Base-by-base conservation (phyloP, 2,888 invertebrate species). In the Ichneumoninae sp. region DNA sequence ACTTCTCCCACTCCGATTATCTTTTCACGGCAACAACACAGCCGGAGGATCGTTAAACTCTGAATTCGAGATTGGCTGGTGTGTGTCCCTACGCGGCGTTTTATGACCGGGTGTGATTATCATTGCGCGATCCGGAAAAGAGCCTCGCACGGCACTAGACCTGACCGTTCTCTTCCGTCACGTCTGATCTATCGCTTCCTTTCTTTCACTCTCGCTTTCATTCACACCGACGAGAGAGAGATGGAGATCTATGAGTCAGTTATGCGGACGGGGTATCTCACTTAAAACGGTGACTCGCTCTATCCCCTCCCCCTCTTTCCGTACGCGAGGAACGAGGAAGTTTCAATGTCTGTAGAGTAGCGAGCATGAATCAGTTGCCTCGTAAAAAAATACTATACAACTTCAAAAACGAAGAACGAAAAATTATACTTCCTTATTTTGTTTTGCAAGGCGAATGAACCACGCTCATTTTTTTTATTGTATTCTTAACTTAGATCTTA, bases 41-140 rank as follows among this genome's bases (percentile, higher is more conserved):
- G 81, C 70, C 81, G 22, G 71, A 66, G 86, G 83, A 81, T 86
- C 83, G 81, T 86, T 83, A 81, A 79, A 81, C 82, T 83, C 78
- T 78, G 62, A 80, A 70, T 62, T 62, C 62, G 33, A 30, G 62
- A 62, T 62, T 30, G 33, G 33, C 30, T n/a, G 13, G 30, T 52
- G 33, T 50, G 40, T 36, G 54, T 52, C 22, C 54, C 36, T 13
- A 47, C 13, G 30, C 22, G 22, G 52, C 50, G 60, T 30, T 71
- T 44, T 47, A 30, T 33, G 44, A 30, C 47, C 26, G 44, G n/a
- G 62, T 62, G n/a, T 54, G 62, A 69, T 62, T 50, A 33, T 36
- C 8, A 8, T 71, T 54, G 50, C 54, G n/a, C 57, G 33, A n/a
- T 16, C 30, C 62, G 62, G 33, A 62, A 62, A 22, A 26, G 57